Evolutionary conservation across 2,113 vertebrate species (phyloP).

Genomic region (Hyperopisus bebe): DNA sequence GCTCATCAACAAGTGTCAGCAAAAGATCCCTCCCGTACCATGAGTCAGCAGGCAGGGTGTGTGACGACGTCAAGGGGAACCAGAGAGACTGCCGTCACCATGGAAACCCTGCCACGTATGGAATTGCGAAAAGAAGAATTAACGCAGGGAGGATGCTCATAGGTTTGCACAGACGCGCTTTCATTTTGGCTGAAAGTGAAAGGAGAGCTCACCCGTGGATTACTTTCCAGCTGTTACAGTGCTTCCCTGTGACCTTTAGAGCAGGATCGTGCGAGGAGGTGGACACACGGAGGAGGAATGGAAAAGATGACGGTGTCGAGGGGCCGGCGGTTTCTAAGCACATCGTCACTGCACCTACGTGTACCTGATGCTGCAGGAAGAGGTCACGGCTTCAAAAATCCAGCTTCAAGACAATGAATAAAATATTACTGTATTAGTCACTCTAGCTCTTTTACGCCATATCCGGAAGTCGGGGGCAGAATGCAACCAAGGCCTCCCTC

Average conservation of each 20-base stretch:
- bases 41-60: neutral
- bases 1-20: neutral
- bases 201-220: neutral
- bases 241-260: neutral
- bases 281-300: neutral
- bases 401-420: neutral
- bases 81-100: neutral
- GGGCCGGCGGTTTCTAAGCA: neutral
- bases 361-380: neutral
- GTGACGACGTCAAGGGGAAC: neutral
- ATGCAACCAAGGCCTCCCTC: neutral
- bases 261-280: neutral
- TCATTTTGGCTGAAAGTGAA: neutral
- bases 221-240: neutral
- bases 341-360: neutral
- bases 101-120: neutral
- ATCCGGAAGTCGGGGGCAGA: neutral
- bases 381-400: neutral
- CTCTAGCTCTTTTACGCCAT: neutral
- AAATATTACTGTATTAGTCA: neutral
- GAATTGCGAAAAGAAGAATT: neutral
- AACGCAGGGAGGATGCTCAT: neutral
- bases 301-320: neutral
- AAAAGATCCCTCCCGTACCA: neutral
- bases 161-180: neutral